Evolutionary conservation across 2,888 invertebrate species (phyloP).

Genomic region (Ennomos erosarius): DNA sequence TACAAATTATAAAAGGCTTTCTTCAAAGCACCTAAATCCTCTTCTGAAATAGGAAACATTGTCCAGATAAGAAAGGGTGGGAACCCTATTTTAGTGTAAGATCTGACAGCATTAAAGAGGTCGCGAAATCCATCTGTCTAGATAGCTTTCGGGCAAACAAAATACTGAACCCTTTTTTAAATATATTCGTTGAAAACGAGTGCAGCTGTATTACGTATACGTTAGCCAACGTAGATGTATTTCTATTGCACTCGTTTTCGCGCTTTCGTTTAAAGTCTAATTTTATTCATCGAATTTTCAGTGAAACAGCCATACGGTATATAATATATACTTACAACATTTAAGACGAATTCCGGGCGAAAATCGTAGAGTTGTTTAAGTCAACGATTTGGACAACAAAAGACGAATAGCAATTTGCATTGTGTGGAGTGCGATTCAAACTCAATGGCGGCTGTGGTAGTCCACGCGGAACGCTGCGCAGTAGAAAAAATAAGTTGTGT

Average conservation of each 20-base stretch:
- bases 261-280: conserved; percentile 7
- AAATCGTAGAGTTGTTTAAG: too few species aligned
- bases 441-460: too few species aligned
- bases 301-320: not conserved
- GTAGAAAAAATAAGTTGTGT: too few species aligned
- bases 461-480: too few species aligned
- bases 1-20: conserved; percentile 17
- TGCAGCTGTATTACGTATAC: conserved; percentile 1
- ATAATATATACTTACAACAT: too few species aligned
- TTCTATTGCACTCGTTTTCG: too few species aligned
- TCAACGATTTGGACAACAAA: too few species aligned
- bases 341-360: too few species aligned
- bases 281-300: conserved; percentile 16
- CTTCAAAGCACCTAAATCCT: conserved; percentile 13
- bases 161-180: conserved; percentile 10
- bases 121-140: conserved; percentile 16
- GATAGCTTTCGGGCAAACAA: conserved; percentile 11
- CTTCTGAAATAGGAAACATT: conserved; percentile 4
- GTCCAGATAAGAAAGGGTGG: conserved; percentile 10
- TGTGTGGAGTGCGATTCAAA: too few species aligned
- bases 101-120: conserved; percentile 16
- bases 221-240: too few species aligned
- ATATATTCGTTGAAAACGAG: conserved; percentile 1
- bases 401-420: too few species aligned
- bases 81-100: conserved; percentile 15